Evolutionary conservation across 2,797 vertebrate genomes (phyloP).

Genomic region (Lates japonicus): DNA sequence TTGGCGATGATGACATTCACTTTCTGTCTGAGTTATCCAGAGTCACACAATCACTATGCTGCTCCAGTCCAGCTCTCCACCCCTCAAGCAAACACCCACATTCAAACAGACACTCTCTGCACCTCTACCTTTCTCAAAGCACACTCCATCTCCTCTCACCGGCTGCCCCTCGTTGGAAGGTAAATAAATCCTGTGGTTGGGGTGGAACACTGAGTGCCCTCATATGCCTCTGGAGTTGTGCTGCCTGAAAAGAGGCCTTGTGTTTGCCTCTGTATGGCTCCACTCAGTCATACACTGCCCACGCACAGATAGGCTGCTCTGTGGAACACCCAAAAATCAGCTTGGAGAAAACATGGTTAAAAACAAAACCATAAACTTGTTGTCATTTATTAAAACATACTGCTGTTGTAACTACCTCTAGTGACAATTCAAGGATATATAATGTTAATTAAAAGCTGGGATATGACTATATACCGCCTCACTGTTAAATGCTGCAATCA

Average conservation of each 20-base stretch:
- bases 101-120: conserved; percentile 24
- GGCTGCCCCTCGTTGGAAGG: conserved; percentile 63
- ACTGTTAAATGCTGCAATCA: not conserved
- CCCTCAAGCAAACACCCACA: conserved; percentile 28
- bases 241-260: conserved; percentile 74
- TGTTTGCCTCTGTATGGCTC: conserved; percentile 58
- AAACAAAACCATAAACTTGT: not conserved
- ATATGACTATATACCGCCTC: not conserved
- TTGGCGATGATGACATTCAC: conserved; percentile 27
- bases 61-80: conserved; percentile 33
- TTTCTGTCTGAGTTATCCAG: conserved; percentile 43
- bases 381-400: not conserved
- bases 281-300: conserved; percentile 38
- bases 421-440: conserved; percentile 5
- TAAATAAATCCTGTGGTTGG: conserved; percentile 80
- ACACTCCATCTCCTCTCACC: conserved; percentile 65
- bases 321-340: conserved; percentile 16
- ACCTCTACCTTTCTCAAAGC: conserved; percentile 45
- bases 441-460: not conserved
- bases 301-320: conserved; percentile 31
- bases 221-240: conserved; percentile 65
- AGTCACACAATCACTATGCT: conserved; percentile 26
- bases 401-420: not conserved
- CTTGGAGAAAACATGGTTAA: conserved; percentile 4
- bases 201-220: conserved; percentile 78